Base-by-base conservation (phyloP, 2,797 vertebrate species). In the Sternarchorhynchus goeldii region DNA sequence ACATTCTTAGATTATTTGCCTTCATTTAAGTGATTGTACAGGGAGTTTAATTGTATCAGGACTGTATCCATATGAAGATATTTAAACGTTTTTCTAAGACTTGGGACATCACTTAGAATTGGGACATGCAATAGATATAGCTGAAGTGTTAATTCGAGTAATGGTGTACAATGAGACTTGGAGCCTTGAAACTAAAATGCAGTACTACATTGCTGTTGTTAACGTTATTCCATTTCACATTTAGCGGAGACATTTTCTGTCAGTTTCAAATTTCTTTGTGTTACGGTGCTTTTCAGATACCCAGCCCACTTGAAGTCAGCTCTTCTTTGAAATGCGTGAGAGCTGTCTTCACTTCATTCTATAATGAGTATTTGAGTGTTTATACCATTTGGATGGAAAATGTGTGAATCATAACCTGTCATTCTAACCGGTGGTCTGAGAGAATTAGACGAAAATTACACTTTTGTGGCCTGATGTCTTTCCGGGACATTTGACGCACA, bases 371-470 rank as follows among this genome's bases (percentile, higher is more conserved):
- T 50, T 39, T 66, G 36, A 20, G 36, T 32, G 34, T 39, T 41
- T 20, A 2, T 3, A 14, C 36, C 21, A 14, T 31, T 53, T 50
- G 16, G 32, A 25, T 20, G 65, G 45, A 50, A 67, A 45, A 32
- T 50, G 20, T 21, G 45, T 67, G 65, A 67, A 50, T 67, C 65
- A 67, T 29, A 67, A 67, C 39, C 20, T 17, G 34, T 36, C 20
- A 39, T 66, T 5, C 36, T 6, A 64, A 64, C 45, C 45, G 62
- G 32, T 5, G 17, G 63, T 36, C 36, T 65, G 63, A 65, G 32
- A n/a, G 64, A 66, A 66, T 41, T 20, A 50, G 39, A 39, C 14
- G 64, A 8, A n/a, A n/a, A 64, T 34, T 36, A 39, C 63, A 39
- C 18, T 36, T 20, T n/a, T 18, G 62, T 64, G 62, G 31, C n/a